Conservation (phyloP, 2,113 vertebrate genomes). For the Brachypodius melanocephalos region DNA sequence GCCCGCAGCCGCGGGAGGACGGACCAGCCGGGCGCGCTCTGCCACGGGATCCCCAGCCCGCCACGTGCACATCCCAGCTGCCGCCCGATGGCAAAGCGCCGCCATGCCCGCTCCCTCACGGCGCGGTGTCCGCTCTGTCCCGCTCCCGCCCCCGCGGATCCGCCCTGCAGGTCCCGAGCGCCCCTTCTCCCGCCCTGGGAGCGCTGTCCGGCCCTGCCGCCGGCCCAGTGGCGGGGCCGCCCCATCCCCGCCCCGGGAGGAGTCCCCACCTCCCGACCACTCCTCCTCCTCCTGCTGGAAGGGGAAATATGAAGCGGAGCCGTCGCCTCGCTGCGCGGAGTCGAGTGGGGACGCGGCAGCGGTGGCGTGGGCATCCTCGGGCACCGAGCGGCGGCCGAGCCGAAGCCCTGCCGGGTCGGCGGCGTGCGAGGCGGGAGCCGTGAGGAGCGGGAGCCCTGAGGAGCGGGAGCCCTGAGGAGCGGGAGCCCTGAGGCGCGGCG, state of each 20-base stretch:
- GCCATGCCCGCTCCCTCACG: neutral
- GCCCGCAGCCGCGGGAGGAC: neutral
- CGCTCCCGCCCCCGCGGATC: neutral
- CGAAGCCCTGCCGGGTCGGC: neutral
- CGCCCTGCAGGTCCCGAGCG: neutral
- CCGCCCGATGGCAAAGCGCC: neutral
- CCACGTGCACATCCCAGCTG: neutral
- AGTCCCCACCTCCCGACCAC: neutral
- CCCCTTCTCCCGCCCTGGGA: neutral
- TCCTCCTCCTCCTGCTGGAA: slow-evolving; percentile 17
- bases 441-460: no score
- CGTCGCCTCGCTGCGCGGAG: neutral
- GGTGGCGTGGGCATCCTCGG: neutral
- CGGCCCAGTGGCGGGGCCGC: neutral
- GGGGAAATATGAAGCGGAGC: slow-evolving; percentile 73
- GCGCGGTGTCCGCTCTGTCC: neutral
- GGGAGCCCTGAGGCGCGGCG: neutral
- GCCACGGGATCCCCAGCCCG: neutral
- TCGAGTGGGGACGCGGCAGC: neutral
- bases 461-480: no score
- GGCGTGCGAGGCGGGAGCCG: neutral
- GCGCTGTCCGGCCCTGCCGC: neutral
- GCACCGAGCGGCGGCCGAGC: neutral
- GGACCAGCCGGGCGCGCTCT: neutral
- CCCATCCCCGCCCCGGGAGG: neutral